phyloP scores from a whole-genome alignment of 2,113 vertebrate species.

The Picathartes gymnocephalus region DNA sequence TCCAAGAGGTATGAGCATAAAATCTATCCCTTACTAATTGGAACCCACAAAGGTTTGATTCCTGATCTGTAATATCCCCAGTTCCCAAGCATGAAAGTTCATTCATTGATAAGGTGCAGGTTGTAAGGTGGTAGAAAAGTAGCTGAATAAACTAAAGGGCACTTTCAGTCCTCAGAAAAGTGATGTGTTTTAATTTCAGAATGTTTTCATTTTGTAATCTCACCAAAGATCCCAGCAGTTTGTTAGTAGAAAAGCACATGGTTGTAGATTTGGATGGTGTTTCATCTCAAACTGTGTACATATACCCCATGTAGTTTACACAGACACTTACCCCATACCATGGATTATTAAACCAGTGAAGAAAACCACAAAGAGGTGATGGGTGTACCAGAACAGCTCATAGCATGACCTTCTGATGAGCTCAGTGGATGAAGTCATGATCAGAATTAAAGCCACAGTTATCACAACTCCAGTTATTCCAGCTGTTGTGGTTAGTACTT shows the following conservation, averaged over 20 bases:
- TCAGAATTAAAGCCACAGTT: constrained; percentile 74
- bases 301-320: neutral
- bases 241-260: neutral
- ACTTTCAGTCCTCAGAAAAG: neutral
- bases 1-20: neutral
- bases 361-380: constrained; percentile 76
- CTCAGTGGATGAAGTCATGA: constrained; percentile 77
- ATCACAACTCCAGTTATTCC: constrained; percentile 76
- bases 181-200: neutral
- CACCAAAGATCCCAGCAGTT: neutral
- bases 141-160: neutral
- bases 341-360: constrained; percentile 75
- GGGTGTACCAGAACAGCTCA: constrained; percentile 81
- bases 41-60: neutral
- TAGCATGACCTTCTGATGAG: constrained; percentile 73
- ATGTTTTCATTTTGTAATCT: neutral
- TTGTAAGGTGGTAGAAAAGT: neutral
- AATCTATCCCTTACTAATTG: neutral
- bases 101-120: neutral
- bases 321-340: constrained; percentile 75
- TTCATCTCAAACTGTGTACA: neutral
- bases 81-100: neutral
- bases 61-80: neutral
- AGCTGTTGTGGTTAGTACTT: constrained; percentile 65
- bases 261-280: neutral